phyloP scores from a whole-genome alignment of 1,140 invertebrate species.

The Drosophila subobscura region DNA sequence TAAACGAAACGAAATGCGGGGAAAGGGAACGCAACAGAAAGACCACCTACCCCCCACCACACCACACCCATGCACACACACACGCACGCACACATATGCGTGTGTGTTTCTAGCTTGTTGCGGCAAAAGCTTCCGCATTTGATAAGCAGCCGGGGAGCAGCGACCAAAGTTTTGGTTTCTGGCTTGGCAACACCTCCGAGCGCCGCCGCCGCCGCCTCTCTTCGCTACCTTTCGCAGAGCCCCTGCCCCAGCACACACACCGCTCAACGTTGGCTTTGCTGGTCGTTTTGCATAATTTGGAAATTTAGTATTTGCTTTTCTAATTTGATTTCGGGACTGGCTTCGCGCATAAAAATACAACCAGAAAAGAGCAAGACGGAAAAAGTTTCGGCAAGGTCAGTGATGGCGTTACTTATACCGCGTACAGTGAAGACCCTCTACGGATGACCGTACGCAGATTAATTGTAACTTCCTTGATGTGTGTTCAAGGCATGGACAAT shows the following conservation, averaged over 20 bases:
- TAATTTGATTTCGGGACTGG: conserved; percentile 65
- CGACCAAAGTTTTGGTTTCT: conserved; percentile 15
- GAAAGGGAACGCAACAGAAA: no score
- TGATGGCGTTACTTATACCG: conserved; percentile 50
- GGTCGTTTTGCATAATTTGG: conserved; percentile 51
- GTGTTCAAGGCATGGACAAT: no score
- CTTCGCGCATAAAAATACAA: conserved; percentile 36
- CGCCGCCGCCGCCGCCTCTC: not conserved
- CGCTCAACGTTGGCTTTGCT: conserved; percentile 25
- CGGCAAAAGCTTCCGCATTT: conserved; percentile 72
- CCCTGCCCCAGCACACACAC: not conserved
- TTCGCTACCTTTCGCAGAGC: not conserved
- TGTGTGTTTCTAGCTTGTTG: conserved; percentile 42
- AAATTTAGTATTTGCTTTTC: conserved; percentile 71
- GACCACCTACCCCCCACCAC: no score
- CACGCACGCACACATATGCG: no score
- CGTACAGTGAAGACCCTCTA: conserved; percentile 7
- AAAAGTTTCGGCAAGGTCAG: conserved; percentile 70
- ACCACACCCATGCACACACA: no score
- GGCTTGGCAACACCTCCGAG: conserved; percentile 57
- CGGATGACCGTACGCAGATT: no score
- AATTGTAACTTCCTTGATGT: no score
- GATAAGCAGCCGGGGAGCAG: conserved; percentile 50
- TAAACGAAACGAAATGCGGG: not conserved
- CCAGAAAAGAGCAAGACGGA: conserved; percentile 5